A percentile compares a stretch with the other conserved stretches of the same genome.
These are phyloP conservation scores for Aldrovandia affinis DNA, from an alignment of 2,797 vertebrate genomes.

Conservation along the genomic window DNA sequence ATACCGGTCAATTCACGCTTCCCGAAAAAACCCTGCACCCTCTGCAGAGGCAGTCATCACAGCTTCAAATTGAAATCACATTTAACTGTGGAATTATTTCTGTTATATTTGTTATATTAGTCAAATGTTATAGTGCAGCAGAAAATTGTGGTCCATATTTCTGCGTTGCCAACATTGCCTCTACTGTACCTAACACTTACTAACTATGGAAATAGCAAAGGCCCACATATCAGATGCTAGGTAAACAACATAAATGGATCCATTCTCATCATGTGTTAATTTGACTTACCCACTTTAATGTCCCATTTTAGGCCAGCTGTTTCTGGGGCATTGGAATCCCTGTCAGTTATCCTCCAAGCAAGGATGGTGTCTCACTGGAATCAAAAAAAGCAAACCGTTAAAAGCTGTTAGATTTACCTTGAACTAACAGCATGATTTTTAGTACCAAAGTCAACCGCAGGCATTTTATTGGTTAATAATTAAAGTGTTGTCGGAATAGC, in stretches of 20 bases:
- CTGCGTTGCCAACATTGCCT: background rate
- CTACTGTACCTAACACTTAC: background rate
- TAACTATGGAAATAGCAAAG: background rate
- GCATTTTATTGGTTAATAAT: background rate
- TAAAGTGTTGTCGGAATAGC: background rate
- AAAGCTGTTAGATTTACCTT: background rate
- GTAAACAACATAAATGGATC: background rate
- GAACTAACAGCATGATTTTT: background rate
- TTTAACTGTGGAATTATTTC: background rate
- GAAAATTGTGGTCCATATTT: too few species aligned
- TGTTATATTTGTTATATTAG: background rate
- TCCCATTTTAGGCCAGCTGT: slow-evolving; percentile 22
- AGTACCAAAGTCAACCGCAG: background rate
- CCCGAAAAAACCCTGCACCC: background rate
- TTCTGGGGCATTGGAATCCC: slow-evolving; percentile 9
- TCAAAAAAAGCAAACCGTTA: background rate
- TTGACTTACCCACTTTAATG: slow-evolving; percentile 35
- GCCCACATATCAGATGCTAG: background rate
- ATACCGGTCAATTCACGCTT: background rate
- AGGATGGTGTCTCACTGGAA: slow-evolving; percentile 6
- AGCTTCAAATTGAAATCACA: background rate
- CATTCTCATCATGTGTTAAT: background rate
- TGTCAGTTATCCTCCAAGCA: background rate
- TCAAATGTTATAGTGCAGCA: background rate
- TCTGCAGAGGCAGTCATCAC: background rate